Percentiles rank a stretch among this genome's conserved stretches.
phyloP scores from a whole-genome alignment of 2,888 invertebrate genomes.

The Orthosia cruda region DNA sequence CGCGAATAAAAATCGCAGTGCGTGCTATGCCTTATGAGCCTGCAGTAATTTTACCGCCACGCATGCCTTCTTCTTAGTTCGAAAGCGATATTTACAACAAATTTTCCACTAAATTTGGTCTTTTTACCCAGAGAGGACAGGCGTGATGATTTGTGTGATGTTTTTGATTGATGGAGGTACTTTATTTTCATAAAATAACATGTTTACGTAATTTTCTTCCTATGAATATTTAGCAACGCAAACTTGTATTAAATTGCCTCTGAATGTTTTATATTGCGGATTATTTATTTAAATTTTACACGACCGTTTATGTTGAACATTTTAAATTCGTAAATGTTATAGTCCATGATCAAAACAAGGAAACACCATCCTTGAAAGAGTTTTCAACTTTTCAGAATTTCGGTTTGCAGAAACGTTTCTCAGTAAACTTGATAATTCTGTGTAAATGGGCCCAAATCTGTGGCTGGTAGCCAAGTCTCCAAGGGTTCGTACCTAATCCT shows the following conservation, averaged over 20 bases:
- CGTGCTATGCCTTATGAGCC: not conserved
- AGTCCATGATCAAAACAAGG: not conserved
- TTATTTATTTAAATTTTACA: conserved; percentile 23
- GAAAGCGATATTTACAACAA: too few relatives aligned
- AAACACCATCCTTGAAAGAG: not conserved
- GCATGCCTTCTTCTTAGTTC: too few relatives aligned
- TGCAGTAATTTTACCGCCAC: too few relatives aligned
- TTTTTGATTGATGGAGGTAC: conserved; percentile 3
- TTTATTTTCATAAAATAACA: conserved; percentile 31
- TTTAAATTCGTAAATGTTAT: not conserved
- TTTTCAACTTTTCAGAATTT: not conserved
- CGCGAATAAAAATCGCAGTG: too few relatives aligned
- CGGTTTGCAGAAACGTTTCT: not conserved
- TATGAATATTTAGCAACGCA: conserved; percentile 30
- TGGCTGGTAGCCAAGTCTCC: conserved; percentile 63
- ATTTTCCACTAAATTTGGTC: not conserved
- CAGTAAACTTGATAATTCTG: conserved; percentile 3
- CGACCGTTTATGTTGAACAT: conserved; percentile 10
- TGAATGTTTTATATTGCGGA: conserved; percentile 12
- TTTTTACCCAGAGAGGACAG: not conserved
- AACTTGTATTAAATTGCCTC: conserved; percentile 34
- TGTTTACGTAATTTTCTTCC: conserved; percentile 23
- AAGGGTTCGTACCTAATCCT: conserved; percentile 77
- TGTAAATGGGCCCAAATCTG: conserved; percentile 25
- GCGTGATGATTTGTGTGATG: not conserved